Conservation (phyloP, 2,113 vertebrate genomes). For the Cyanoliseus patagonus region DNA sequence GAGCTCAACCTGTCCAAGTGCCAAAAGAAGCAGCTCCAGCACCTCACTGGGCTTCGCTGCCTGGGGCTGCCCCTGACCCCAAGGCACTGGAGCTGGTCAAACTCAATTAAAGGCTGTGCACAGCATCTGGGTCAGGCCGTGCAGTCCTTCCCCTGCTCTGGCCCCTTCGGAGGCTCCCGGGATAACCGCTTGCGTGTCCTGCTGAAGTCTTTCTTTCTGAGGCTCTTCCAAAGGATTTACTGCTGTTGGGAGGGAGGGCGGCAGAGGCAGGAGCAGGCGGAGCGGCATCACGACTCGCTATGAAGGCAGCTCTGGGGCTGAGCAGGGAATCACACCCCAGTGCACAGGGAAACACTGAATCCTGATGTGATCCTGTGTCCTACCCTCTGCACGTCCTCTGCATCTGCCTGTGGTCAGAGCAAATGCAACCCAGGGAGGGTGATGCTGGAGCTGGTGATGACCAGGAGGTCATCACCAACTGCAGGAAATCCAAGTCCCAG, state of each 20-base stretch:
- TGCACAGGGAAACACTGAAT: accelerated
- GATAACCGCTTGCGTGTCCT: not conserved
- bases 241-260: not conserved
- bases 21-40: not conserved
- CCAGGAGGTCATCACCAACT: not conserved
- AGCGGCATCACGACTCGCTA: accelerated
- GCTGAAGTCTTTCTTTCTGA: not conserved
- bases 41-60: accelerated
- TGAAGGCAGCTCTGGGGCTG: not conserved
- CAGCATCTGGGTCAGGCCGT: not conserved
- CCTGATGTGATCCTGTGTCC: not conserved
- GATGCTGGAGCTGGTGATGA: too few relatives aligned
- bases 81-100: not conserved
- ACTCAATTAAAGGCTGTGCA: not conserved
- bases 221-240: not conserved
- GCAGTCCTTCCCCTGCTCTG: not conserved
- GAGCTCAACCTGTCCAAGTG: not conserved
- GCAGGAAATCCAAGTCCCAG: not conserved
- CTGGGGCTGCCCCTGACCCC: not conserved
- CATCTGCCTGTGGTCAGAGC: not conserved
- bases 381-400: not conserved
- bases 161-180: not conserved
- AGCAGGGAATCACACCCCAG: accelerated
- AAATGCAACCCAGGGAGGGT: accelerated
- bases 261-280: not conserved